Percentiles rank a stretch among this genome's conserved stretches.
Evolutionary conservation across 1,140 invertebrate species (phyloP).

Genomic region (Apocrypta bakeri): DNA sequence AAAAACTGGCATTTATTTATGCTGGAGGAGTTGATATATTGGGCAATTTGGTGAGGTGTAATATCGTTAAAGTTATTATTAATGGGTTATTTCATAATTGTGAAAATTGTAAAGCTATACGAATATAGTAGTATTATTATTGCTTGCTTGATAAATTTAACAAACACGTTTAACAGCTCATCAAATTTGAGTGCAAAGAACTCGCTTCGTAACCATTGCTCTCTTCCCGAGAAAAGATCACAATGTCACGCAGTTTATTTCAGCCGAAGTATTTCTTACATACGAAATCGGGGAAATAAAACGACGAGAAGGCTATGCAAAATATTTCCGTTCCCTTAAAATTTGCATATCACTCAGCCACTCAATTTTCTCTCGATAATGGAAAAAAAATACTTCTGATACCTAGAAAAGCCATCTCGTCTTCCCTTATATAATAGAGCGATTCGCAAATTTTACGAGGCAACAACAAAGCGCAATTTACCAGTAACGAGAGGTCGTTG

Average conservation of each 20-base stretch:
- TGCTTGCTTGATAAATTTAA: background rate
- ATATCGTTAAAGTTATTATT: too few relatives aligned
- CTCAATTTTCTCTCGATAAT: background rate
- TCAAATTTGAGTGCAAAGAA: background rate
- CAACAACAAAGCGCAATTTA: background rate
- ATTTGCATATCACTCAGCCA: background rate
- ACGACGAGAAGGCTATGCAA: background rate
- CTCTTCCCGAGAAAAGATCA: background rate
- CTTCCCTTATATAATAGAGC: background rate
- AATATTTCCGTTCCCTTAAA: background rate
- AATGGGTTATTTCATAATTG: background rate
- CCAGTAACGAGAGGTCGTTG: constrained; percentile 31
- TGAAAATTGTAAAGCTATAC: background rate
- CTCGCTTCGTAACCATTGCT: background rate
- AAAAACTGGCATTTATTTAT: background rate
- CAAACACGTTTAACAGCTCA: background rate
- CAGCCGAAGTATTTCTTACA: background rate
- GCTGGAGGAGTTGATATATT: too few relatives aligned
- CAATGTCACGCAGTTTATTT: background rate
- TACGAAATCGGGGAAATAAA: background rate
- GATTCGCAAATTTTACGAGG: constrained; percentile 24
- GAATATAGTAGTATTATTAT: background rate
- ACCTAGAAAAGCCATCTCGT: too few relatives aligned
- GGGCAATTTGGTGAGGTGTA: too few relatives aligned
- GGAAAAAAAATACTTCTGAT: too few relatives aligned